A percentile compares a stretch with the other conserved stretches of the same genome.
phyloP scores from a whole-genome alignment of 2,888 invertebrate species.

The Argynnis bischoffii region DNA sequence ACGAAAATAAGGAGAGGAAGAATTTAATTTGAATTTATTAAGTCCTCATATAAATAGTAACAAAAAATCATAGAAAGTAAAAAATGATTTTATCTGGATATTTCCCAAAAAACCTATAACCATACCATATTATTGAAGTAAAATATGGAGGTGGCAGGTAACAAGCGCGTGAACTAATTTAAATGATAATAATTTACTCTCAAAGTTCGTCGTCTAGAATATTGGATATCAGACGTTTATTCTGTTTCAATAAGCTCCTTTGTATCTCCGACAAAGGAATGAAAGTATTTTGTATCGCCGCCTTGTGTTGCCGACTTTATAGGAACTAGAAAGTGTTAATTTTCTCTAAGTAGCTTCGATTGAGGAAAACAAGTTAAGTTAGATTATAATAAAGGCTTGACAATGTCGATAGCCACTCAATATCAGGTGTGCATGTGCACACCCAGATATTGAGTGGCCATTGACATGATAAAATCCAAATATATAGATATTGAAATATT shows the following conservation, averaged over 20 bases:
- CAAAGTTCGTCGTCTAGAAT: conserved; percentile 29
- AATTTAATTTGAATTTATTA: too few species aligned
- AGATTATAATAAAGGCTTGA: conserved; percentile 1
- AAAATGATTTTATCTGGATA: background rate
- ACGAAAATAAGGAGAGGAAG: too few species aligned
- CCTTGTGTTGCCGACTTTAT: conserved; percentile 26
- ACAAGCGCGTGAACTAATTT: conserved; percentile 35
- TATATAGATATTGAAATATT: too few species aligned
- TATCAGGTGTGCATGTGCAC: background rate
- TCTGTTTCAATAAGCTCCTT: conserved; percentile 42
- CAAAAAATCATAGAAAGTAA: too few species aligned
- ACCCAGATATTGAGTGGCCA: background rate
- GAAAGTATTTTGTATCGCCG: conserved; percentile 27
- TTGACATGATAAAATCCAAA: too few species aligned
- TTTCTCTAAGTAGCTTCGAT: conserved; percentile 12
- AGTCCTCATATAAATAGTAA: too few species aligned
- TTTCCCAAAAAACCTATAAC: background rate
- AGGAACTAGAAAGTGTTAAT: conserved; percentile 29
- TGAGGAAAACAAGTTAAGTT: background rate
- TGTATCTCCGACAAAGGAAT: conserved; percentile 36
- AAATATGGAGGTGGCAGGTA: conserved; percentile 20
- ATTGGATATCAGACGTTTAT: conserved; percentile 43
- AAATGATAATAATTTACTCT: conserved; percentile 41
- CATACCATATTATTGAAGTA: conserved; percentile 7
- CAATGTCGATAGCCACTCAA: background rate